Conservation (phyloP, 2,888 invertebrate species). For the Ctena decussata region DNA sequence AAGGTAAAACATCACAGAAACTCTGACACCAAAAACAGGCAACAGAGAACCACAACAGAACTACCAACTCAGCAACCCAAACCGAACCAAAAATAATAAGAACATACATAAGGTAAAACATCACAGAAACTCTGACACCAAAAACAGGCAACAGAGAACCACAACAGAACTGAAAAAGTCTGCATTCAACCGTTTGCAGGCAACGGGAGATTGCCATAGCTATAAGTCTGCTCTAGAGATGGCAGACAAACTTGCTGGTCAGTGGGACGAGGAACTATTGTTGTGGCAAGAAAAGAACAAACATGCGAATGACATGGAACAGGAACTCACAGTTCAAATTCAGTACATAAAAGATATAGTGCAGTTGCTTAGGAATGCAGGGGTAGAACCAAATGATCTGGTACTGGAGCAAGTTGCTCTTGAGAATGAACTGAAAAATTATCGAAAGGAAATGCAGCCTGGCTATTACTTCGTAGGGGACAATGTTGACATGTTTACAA, state of each 20-base stretch:
- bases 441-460: constrained; percentile 32
- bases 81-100: too few relatives aligned
- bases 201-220: background rate
- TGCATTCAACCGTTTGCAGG: background rate
- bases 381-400: background rate
- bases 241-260: background rate
- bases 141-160: too few relatives aligned
- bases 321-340: background rate
- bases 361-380: background rate
- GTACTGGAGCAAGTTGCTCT: background rate
- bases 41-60: too few relatives aligned
- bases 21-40: too few relatives aligned
- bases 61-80: too few relatives aligned
- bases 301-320: background rate
- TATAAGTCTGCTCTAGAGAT: background rate
- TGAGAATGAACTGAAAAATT: constrained; percentile 2
- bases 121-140: too few relatives aligned
- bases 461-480: constrained; percentile 62
- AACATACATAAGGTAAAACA: too few relatives aligned
- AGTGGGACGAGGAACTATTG: background rate
- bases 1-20: too few relatives aligned
- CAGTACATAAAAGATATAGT: background rate
- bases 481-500: constrained; percentile 59
- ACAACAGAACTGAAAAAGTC: too few relatives aligned
- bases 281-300: background rate